Evolutionary conservation across 2,888 invertebrate species (phyloP).

Genomic region (Drosophila fulvimacula): DNA sequence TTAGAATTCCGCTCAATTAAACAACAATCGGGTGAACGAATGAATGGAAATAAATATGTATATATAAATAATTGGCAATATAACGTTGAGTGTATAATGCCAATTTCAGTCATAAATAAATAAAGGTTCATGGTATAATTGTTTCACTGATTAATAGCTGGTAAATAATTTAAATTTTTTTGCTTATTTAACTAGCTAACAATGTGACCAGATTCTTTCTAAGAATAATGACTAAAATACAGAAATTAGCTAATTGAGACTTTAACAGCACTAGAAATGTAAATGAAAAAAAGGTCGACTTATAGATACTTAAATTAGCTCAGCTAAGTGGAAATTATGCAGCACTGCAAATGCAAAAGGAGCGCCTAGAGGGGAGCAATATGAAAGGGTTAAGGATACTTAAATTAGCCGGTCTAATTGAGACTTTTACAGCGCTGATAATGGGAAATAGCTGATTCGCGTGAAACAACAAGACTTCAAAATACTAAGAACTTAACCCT

Average conservation of each 20-base stretch:
- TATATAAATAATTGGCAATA: slow-evolving; percentile 6
- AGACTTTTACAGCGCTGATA: background rate
- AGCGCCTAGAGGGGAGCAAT: too few species aligned
- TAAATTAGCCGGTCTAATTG: background rate
- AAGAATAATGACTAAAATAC: background rate
- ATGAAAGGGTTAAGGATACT: background rate
- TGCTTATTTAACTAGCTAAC: background rate
- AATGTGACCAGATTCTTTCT: background rate
- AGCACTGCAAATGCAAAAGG: background rate
- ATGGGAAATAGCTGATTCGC: background rate
- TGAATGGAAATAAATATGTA: slow-evolving; percentile 1
- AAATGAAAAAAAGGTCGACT: background rate
- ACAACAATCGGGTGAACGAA: slow-evolving; percentile 22
- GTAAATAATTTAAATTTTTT: background rate
- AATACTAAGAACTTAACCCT: background rate
- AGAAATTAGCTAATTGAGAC: background rate
- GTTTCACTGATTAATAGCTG: background rate
- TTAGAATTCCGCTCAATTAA: slow-evolving; percentile 57
- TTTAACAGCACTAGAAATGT: background rate
- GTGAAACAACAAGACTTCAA: background rate
- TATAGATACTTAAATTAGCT: background rate
- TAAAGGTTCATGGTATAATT: background rate
- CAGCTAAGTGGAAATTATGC: background rate
- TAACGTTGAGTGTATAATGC: background rate
- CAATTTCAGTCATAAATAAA: background rate